A percentile compares a stretch with the other conserved stretches of the same genome.
phyloP scores from a whole-genome alignment of 1,140 invertebrate genomes.

The Paramacrobiotus metropolitanus region DNA sequence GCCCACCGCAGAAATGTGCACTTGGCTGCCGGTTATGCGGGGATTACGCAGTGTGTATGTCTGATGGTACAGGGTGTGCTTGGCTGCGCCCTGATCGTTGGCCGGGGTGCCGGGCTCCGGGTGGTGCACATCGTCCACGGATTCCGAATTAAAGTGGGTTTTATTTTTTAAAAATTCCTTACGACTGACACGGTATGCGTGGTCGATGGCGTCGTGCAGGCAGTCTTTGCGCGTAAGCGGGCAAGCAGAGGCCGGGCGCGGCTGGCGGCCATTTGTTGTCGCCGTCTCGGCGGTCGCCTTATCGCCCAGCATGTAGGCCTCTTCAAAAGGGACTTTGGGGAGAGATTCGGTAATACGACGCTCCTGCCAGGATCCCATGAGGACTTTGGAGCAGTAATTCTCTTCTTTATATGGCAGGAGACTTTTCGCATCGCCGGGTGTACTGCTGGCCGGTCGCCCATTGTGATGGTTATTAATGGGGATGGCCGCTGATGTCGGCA shows the following conservation, averaged over 20 bases:
- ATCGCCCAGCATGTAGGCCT: background rate
- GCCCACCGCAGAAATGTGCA: background rate
- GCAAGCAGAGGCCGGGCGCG: too few relatives aligned
- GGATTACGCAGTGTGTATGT: background rate
- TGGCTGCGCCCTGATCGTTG: background rate
- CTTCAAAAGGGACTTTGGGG: background rate
- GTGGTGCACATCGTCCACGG: background rate
- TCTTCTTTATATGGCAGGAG: background rate
- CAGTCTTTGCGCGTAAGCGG: too few relatives aligned
- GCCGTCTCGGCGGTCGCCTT: too few relatives aligned
- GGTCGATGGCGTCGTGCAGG: background rate
- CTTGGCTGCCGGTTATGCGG: background rate
- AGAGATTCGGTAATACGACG: background rate
- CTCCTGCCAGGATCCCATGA: background rate
- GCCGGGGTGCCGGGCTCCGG: background rate
- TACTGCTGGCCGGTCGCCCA: background rate
- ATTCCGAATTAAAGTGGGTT: background rate
- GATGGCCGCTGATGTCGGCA: background rate
- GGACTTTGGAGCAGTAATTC: background rate
- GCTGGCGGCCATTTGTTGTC: too few relatives aligned
- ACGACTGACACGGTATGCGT: background rate
- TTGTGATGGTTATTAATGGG: too few relatives aligned
- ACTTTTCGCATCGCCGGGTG: background rate
- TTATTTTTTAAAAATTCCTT: background rate
- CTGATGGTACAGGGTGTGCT: background rate